These are phyloP conservation scores for Varanus komodoensis DNA, from an alignment of 2,113 vertebrate genomes.

Conservation along the genomic window DNA sequence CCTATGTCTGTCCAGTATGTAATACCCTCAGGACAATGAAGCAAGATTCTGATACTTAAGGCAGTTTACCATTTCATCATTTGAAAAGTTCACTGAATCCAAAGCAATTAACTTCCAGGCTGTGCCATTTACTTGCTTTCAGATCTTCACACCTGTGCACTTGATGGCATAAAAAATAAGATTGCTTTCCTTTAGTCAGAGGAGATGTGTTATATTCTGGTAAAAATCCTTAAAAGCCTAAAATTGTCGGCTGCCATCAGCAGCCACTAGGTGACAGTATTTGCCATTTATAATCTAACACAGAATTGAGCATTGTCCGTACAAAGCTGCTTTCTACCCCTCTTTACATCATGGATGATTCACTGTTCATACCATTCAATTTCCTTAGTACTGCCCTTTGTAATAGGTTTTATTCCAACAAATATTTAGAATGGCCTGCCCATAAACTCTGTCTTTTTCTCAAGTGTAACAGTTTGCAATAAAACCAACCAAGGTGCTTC, in stretches of 20 bases:
- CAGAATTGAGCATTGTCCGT: not conserved
- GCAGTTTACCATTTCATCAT: not conserved
- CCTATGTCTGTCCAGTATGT: not conserved
- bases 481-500: not conserved
- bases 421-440: not conserved
- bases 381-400: conserved; percentile 6
- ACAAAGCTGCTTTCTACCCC: not conserved
- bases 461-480: not conserved
- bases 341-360: not conserved
- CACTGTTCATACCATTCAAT: not conserved
- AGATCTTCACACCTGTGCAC: not conserved
- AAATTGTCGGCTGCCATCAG: not conserved
- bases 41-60: not conserved
- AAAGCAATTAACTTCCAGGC: fast-evolving
- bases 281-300: not conserved
- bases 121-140: not conserved
- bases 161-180: not conserved
- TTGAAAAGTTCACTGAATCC: fast-evolving
- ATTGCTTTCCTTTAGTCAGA: not conserved
- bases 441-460: conserved; percentile 10
- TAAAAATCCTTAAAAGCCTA: not conserved
- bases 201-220: fast-evolving
- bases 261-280: conserved; percentile 67
- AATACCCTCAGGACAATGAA: no score
- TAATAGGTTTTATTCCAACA: conserved; percentile 2